phyloP scores from a whole-genome alignment of 2,113 vertebrate species.

The Pomatorhinus ruficollis region DNA sequence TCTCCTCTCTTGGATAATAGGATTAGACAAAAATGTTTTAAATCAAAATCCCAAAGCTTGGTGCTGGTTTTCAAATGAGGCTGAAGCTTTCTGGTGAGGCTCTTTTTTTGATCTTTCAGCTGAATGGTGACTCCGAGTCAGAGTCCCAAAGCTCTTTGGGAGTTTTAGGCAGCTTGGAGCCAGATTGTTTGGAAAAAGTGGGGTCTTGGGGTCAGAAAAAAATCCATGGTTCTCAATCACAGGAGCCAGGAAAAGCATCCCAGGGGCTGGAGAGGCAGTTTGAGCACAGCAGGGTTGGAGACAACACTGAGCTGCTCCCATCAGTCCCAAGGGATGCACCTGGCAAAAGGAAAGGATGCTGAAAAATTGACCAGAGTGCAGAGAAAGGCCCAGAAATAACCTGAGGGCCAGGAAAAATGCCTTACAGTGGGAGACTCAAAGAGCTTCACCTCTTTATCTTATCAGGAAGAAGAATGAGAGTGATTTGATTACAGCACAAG shows the following conservation, averaged over 20 bases:
- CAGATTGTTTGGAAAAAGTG: neutral
- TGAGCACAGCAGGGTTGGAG: neutral
- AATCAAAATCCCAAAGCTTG: conserved; percentile 56
- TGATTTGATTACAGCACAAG: conserved; percentile 6
- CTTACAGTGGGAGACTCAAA: neutral
- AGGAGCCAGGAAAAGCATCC: neutral
- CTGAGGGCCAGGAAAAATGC: neutral
- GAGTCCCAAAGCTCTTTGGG: neutral
- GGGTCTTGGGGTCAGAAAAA: neutral
- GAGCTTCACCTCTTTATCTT: conserved; percentile 36
- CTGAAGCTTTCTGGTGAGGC: neutral
- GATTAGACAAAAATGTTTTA: conserved; percentile 68
- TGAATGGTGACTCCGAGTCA: neutral
- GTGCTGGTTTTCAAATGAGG: conserved; percentile 54
- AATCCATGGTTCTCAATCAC: neutral
- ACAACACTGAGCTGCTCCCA: neutral
- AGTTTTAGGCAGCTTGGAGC: neutral
- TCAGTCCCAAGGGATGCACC: neutral
- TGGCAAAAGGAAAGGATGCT: neutral
- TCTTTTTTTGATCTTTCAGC: neutral
- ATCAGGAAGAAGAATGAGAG: conserved; percentile 51
- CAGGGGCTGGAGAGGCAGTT: rapidly evolving
- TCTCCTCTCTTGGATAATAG: conserved; percentile 69
- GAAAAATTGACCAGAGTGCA: conserved; percentile 1
- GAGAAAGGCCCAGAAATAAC: conserved; percentile 6